A percentile compares a stretch with the other conserved stretches of the same genome.
Conservation (phyloP, 2,888 invertebrate species). For the Tetranychus truncatus region DNA sequence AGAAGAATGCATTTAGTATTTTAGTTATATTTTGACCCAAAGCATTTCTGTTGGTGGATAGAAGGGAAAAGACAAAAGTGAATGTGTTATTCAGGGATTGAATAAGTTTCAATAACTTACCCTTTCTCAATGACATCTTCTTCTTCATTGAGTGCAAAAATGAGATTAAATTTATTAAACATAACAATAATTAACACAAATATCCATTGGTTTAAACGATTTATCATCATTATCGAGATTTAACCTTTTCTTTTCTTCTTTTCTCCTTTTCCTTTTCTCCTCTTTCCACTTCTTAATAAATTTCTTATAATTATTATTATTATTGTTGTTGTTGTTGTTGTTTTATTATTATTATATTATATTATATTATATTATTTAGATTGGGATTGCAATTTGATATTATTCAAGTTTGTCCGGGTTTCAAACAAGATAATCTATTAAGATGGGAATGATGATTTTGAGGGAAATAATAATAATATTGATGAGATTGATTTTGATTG, state of each 20-base stretch:
- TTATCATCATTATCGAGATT: neutral
- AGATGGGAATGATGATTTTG: too few relatives aligned
- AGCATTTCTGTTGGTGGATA: neutral
- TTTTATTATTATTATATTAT: too few relatives aligned
- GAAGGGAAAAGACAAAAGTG: neutral
- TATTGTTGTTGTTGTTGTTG: too few relatives aligned
- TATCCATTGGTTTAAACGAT: neutral
- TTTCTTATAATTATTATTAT: too few relatives aligned
- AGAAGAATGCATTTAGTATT: slow-evolving; percentile 27
- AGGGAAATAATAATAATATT: too few relatives aligned
- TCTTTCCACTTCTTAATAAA: too few relatives aligned
- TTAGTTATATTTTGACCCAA: slow-evolving; percentile 26
- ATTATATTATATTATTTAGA: too few relatives aligned
- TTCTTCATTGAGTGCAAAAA: neutral
- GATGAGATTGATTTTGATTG: too few relatives aligned
- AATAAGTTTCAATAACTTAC: neutral
- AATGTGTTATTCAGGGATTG: neutral
- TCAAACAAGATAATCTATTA: too few relatives aligned
- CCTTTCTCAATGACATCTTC: neutral
- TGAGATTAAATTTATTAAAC: neutral
- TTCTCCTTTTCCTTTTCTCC: too few relatives aligned
- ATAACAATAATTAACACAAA: neutral
- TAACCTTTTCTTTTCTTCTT: neutral
- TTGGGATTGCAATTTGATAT: too few relatives aligned
- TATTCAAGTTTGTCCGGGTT: too few relatives aligned